Percentiles rank a stretch among this genome's conserved stretches.
phyloP scores from a whole-genome alignment of 2,797 vertebrate genomes.

The Neosalanx taihuensis region DNA sequence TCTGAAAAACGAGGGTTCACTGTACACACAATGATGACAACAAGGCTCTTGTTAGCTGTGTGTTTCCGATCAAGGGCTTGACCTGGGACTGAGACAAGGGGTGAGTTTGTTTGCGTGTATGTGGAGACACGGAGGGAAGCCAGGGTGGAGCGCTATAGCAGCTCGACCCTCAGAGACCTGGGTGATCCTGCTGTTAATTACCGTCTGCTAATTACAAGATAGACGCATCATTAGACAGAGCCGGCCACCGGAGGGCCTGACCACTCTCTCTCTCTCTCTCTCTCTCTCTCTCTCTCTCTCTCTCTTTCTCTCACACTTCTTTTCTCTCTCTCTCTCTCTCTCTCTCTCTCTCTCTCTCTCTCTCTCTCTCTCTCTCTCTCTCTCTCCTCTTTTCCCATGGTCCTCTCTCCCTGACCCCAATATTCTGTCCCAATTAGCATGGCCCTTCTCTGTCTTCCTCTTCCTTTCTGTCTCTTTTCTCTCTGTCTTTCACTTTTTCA shows the following conservation, averaged over 20 bases:
- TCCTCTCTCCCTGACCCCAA: slow-evolving; percentile 62
- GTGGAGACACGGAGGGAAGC: slow-evolving; percentile 23
- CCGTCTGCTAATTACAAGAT: slow-evolving; percentile 71
- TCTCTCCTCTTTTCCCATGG: neutral
- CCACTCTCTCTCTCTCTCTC: slow-evolving; percentile 59
- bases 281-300: slow-evolving; percentile 25
- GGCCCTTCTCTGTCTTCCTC: slow-evolving; percentile 35
- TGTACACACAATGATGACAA: slow-evolving; percentile 37
- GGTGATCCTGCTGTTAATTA: slow-evolving; percentile 71
- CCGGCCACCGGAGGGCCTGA: slow-evolving; percentile 59
- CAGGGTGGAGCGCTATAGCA: slow-evolving; percentile 16
- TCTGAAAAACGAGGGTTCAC: no score
- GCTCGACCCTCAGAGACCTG: slow-evolving; percentile 62
- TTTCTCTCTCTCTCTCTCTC: slow-evolving; percentile 36
- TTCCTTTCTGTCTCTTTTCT: neutral
- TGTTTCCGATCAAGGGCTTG: neutral
- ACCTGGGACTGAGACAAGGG: neutral
- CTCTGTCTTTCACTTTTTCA: neutral
- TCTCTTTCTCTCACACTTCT: slow-evolving; percentile 26
- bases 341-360: slow-evolving; percentile 37
- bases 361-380: slow-evolving; percentile 41
- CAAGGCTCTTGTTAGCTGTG: slow-evolving; percentile 48
- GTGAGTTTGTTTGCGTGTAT: slow-evolving; percentile 9
- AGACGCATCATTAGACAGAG: slow-evolving; percentile 72
- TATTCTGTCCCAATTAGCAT: slow-evolving; percentile 76